Conservation (phyloP, 2,797 vertebrate species). For the Macropodus opercularis region DNA sequence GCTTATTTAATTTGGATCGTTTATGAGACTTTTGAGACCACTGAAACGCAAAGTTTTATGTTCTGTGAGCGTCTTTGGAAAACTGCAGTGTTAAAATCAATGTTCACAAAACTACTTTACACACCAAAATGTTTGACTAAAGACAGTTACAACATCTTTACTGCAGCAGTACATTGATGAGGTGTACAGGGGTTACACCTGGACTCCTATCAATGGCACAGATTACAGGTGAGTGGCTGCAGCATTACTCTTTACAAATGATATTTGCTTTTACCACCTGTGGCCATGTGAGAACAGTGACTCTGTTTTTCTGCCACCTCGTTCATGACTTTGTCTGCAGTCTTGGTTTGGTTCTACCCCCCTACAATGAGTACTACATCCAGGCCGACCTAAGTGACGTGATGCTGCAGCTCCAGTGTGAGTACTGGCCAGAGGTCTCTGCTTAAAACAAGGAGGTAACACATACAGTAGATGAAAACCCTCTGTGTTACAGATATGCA, state of each 20-base stretch:
- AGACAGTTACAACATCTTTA: conserved; percentile 10
- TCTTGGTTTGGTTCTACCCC: conserved; percentile 92
- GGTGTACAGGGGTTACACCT: conserved; percentile 90
- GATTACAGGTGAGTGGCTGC: conserved; percentile 92
- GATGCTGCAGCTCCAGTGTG: conserved; percentile 99
- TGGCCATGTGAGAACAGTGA: background rate
- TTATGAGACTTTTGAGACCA: no score
- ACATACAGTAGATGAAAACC: conserved; percentile 2
- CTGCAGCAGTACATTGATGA: conserved; percentile 95
- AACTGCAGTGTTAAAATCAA: background rate
- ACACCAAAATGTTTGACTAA: conserved; percentile 13
- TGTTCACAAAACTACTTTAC: background rate
- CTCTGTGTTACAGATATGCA: conserved; percentile 90
- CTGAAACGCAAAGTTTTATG: no score
- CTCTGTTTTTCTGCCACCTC: conserved; percentile 8
- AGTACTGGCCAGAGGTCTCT: conserved; percentile 77
- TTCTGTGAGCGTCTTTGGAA: no score
- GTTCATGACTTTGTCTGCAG: conserved; percentile 71
- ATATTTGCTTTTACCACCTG: conserved; percentile 11
- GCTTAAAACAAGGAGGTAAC: background rate
- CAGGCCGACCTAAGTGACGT: conserved; percentile 97
- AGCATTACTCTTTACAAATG: background rate
- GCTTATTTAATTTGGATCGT: no score
- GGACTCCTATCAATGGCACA: conserved; percentile 94
- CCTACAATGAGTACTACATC: conserved; percentile 95